Evolutionary conservation across 2,888 invertebrate species (phyloP).

Genomic region (Ephialtes manifestator): DNA sequence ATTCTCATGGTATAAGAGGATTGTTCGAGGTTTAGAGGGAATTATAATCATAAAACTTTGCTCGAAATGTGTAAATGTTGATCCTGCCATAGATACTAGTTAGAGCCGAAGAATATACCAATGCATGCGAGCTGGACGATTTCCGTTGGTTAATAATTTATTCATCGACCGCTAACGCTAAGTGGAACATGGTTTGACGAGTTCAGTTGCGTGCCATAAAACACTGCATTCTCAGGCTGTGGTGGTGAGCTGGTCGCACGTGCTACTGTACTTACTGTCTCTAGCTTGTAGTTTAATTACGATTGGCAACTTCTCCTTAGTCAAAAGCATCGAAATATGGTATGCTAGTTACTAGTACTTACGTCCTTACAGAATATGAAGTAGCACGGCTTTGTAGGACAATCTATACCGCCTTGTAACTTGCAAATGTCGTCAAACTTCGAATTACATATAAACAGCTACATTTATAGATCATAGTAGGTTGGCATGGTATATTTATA

Average conservation of each 20-base stretch:
- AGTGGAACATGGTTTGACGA: conserved; percentile 1
- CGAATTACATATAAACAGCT: neutral
- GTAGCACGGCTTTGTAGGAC: neutral
- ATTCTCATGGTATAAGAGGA: neutral
- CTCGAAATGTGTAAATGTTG: neutral
- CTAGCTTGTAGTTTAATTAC: neutral
- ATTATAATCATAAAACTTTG: neutral
- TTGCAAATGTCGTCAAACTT: neutral
- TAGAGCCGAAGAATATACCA: neutral
- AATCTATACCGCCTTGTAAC: neutral
- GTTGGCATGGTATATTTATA: neutral
- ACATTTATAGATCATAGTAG: neutral
- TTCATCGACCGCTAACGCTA: neutral
- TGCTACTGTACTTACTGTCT: neutral
- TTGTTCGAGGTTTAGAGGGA: neutral
- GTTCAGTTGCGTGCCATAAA: conserved; percentile 4
- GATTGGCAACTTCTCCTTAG: neutral
- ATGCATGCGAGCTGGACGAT: conserved; percentile 10
- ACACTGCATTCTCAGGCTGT: neutral
- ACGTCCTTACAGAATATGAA: neutral
- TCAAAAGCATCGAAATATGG: neutral
- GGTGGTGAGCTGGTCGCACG: neutral
- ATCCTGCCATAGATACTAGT: neutral
- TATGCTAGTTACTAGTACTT: neutral
- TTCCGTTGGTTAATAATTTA: conserved; percentile 8